phyloP scores from a whole-genome alignment of 2,888 invertebrate species.

The Graphium colonna region DNA sequence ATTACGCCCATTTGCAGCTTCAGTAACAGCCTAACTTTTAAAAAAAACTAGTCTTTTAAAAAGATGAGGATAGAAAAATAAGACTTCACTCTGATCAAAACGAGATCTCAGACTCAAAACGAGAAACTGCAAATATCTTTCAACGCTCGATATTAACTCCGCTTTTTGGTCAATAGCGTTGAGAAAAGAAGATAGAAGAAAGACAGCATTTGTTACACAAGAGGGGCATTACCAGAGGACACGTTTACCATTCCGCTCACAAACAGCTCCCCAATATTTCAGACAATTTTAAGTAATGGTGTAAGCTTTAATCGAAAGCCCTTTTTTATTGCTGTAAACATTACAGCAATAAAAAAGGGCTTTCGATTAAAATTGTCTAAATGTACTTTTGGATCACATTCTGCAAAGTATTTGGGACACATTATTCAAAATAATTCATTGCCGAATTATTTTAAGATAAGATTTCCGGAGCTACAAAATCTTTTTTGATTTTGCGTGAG shows the following conservation, averaged over 20 bases:
- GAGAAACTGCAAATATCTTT: conserved; percentile 36
- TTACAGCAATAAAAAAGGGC: no score
- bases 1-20: no score
- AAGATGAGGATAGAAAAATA: neutral
- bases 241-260: conserved; percentile 45
- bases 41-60: no score
- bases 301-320: neutral
- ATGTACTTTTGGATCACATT: conserved; percentile 8
- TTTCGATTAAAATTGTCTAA: no score
- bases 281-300: neutral
- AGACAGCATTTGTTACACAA: conserved; percentile 28
- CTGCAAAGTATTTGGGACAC: conserved; percentile 26
- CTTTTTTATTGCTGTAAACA: no score
- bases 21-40: no score
- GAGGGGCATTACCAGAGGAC: conserved; percentile 35
- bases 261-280: conserved; percentile 27
- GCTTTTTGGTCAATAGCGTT: conserved; percentile 52
- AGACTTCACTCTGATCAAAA: conserved; percentile 29
- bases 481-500: conserved; percentile 25
- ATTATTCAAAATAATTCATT: conserved; percentile 31
- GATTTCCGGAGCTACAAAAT: conserved; percentile 25
- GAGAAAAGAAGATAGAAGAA: conserved; percentile 38
- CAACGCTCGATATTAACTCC: conserved; percentile 44
- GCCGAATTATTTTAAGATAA: conserved; percentile 26
- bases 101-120: neutral